Conservation (phyloP, 2,113 vertebrate species). For the Mobula hypostoma region DNA sequence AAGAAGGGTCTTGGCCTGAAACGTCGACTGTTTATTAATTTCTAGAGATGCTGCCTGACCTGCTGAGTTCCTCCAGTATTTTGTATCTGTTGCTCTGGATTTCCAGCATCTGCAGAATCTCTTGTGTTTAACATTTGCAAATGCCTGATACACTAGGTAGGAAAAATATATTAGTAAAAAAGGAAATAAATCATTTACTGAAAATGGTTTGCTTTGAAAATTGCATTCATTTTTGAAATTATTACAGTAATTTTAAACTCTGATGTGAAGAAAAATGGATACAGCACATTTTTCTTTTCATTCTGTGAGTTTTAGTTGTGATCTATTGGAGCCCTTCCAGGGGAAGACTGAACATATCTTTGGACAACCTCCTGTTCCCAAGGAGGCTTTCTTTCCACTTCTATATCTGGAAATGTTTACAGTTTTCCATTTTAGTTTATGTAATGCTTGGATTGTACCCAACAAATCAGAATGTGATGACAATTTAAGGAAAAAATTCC, state of each 20-base stretch:
- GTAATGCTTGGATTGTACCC: neutral
- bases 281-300: neutral
- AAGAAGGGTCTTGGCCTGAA: no score
- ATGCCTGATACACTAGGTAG: neutral
- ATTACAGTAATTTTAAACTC: neutral
- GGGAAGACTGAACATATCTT: neutral
- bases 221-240: neutral
- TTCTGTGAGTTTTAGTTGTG: neutral
- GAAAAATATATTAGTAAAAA: neutral
- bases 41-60: no score
- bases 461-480: conserved; percentile 4
- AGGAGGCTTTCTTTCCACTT: neutral
- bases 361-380: neutral
- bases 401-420: neutral
- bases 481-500: no score
- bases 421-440: neutral
- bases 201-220: neutral
- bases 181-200: neutral
- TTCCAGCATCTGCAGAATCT: no score
- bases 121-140: neutral
- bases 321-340: neutral
- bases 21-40: no score
- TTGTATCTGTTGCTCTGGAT: no score
- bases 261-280: neutral
- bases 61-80: no score